Evolutionary conservation across 1,140 invertebrate species (phyloP), one percentile per base, ranked within the genome.

Genomic region (Cherax destructor): DNA sequence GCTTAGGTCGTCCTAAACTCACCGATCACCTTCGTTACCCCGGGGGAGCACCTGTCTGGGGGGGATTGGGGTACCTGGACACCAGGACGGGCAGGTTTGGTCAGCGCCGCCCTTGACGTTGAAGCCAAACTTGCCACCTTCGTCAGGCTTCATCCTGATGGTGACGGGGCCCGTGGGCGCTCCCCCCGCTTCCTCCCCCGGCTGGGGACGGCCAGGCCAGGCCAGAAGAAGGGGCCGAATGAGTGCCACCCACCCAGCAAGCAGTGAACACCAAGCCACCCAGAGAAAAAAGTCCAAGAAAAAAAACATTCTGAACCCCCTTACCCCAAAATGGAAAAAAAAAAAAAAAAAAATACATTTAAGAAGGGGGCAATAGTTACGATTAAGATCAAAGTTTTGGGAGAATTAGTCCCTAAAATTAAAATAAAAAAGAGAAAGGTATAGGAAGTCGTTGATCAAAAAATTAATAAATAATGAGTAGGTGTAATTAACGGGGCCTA

Each of bases 71-170:
- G 96, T 4, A 98, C 98, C 98, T 95, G 0, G 98, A 99, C 18
- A 99, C 98, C 79, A 99, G 96, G 92, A 99, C 98, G 1, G 98
- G 98, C 94, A 98, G 96, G 83, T 97, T 96, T 98, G 96, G 94
- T 98, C 98, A 47, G 97, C 96, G 13, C 99, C 99, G 95, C 97
- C 95, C 96, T 99, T 96, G 21, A 99, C 97, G 95, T 98, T 98
- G 94, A 98, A 98, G n/a, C 98, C 98, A 95, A 97, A 98, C 93
- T 97, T 95, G 13, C 98, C 98, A 94, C 97, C 96, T 90, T 97
- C 96, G 94, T 98, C 97, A 10, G 97, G 97, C 92, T 96, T 96
- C 94, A 98, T 95, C 93, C 96, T 95, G 93, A 99, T 97, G 24
- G 96, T 97, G 72, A 98, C 97, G 91, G 98, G 94, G 93, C 92